Evolutionary conservation across 2,113 vertebrate species (phyloP).

Genomic region (Ptilonorhynchus violaceus): DNA sequence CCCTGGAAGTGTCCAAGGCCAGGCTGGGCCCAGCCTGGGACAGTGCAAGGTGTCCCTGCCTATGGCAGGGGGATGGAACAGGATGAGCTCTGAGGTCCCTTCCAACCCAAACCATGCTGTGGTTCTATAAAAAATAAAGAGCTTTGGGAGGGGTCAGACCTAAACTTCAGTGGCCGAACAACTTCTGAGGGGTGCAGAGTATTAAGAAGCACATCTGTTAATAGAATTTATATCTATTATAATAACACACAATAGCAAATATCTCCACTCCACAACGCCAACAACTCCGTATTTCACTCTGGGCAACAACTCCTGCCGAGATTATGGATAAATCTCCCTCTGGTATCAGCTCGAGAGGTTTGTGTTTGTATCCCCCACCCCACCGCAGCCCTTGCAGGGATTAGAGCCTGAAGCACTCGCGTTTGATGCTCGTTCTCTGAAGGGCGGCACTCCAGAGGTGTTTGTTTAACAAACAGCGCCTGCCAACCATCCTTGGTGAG

Average conservation of each 20-base stretch:
- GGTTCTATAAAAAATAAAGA: neutral
- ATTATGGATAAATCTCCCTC: neutral
- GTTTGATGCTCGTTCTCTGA: neutral
- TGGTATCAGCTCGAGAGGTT: neutral
- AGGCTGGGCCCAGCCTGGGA: neutral
- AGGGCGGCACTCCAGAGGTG: neutral
- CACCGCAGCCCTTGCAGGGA: neutral
- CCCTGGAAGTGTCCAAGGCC: neutral
- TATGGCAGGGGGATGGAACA: too few relatives aligned
- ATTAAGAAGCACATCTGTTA: neutral
- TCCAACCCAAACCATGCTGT: rapidly evolving
- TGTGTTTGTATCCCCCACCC: rapidly evolving
- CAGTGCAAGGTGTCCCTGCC: too few relatives aligned
- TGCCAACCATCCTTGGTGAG: rapidly evolving
- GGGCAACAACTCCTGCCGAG: neutral
- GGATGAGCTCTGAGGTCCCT: too few relatives aligned
- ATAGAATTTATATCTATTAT: neutral
- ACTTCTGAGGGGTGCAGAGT: neutral
- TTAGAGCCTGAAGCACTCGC: rapidly evolving
- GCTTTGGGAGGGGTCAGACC: neutral
- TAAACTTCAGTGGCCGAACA: neutral
- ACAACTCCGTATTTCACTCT: neutral
- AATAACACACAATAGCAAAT: neutral
- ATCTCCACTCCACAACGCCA: rapidly evolving
- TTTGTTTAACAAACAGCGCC: neutral